Percentiles rank a stretch among this genome's conserved stretches.
These are phyloP conservation scores for Chaenogobius annularis DNA, from an alignment of 2,113 vertebrate species.

Conservation along the genomic window DNA sequence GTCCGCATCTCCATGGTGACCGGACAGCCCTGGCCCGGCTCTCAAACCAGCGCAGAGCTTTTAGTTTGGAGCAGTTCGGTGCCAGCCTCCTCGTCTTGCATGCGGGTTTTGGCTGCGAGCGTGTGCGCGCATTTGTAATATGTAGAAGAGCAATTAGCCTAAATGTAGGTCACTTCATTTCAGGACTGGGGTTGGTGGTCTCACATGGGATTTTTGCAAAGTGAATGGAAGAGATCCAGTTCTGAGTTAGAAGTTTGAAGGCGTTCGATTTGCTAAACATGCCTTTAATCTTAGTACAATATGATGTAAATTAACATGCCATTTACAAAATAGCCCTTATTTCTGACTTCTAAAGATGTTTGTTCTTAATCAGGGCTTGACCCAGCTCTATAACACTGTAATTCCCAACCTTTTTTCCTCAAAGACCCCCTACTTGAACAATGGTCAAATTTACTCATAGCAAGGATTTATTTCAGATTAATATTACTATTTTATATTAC, in stretches of 20 bases:
- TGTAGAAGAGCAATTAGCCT: conserved; percentile 56
- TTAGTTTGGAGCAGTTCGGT: conserved; percentile 38
- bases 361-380: neutral
- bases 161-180: conserved; percentile 53
- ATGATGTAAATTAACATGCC: neutral
- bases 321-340: neutral
- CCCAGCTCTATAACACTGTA: neutral
- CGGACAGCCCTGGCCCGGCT: conserved; percentile 46
- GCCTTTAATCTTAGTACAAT: neutral
- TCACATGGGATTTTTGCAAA: conserved; percentile 22
- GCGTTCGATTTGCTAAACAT: neutral
- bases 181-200: conserved; percentile 8
- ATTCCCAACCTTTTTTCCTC: neutral
- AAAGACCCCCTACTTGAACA: too few species aligned
- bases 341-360: neutral
- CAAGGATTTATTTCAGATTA: too few species aligned
- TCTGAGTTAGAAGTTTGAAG: conserved; percentile 11
- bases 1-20: conserved; percentile 68
- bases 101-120: conserved; percentile 25
- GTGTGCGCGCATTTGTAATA: conserved; percentile 37
- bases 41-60: conserved; percentile 42
- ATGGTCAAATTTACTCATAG: too few species aligned
- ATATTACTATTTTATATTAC: too few species aligned
- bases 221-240: conserved; percentile 12
- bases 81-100: conserved; percentile 37